Base-by-base conservation (phyloP, 2,113 vertebrate genomes). In the Zingel zingel region DNA sequence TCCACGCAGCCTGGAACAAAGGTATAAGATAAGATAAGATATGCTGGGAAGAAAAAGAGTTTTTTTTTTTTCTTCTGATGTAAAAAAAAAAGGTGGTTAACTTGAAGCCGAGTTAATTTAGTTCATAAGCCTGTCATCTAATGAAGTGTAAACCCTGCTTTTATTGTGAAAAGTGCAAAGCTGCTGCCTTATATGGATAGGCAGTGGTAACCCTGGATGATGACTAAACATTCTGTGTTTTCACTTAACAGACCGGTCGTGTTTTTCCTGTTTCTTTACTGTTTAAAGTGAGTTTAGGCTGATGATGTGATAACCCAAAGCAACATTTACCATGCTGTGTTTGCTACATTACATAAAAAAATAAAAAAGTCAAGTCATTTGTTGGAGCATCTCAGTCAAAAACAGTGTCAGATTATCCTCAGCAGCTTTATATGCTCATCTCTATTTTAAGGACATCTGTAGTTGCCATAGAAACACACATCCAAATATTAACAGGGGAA, bases 391-490 rank as follows among this genome's bases (percentile, higher is more conserved):
- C 64, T 48, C 23, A 23, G 3, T 23, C 1, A 48, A 57, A 58
- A 10, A 11, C 10, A 33, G 30, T 47, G 23, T 47, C 23, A n/a
- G 2, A 45, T 9, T 57, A 18, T 19, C 54, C 18, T 64, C 62
- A 27, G 61, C 77, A 77, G 63, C 57, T 79, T 79, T 19, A 12
- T 25, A 50, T 79, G 47, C 65, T 15, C 3, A 16, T 27, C 21
- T 82, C 47, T 78, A 53, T 67, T 73, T 43, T 66, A 63, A 13
- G 71, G 27, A 67, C 79, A 75, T 81, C 33, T 43, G 3, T 19
- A 50, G 90, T 93, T 88, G 62, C 89, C 67, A 91, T 88, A 25
- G 92, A 47, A 72, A 90, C 82, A 15, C 62, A 45, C 16, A 85
- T 54, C 12, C 66, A 91, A 88, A 92, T 50, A 91, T 8, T 1